Evolutionary conservation across 2,888 invertebrate species (phyloP).

Genomic region (Ferrisia virgata): DNA sequence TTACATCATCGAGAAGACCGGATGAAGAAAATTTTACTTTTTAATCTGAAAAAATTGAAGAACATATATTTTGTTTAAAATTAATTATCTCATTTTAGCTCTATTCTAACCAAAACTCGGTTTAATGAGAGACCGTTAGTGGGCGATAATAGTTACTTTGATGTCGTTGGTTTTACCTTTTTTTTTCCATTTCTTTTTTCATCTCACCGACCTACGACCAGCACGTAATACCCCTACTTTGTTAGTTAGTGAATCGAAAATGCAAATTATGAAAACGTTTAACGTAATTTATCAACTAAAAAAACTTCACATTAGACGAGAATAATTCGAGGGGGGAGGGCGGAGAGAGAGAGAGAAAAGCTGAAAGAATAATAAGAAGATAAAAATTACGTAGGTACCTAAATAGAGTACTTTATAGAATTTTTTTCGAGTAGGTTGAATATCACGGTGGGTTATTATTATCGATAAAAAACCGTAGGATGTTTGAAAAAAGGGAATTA

Average conservation of each 20-base stretch:
- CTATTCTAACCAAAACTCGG: background rate
- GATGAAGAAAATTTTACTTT: background rate
- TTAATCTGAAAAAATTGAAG: background rate
- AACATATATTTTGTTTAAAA: background rate
- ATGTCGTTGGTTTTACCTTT: background rate
- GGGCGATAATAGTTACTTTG: background rate
- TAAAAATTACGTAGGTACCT: no score
- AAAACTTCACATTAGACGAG: no score
- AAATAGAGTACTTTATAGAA: no score
- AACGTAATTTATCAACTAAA: background rate
- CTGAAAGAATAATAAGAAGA: no score
- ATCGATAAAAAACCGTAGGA: no score
- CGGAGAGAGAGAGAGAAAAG: background rate
- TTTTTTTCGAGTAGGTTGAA: no score
- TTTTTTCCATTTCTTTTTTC: background rate
- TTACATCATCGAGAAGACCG: background rate
- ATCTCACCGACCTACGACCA: background rate
- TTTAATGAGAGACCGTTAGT: background rate
- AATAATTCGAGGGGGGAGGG: background rate
- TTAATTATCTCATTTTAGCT: background rate
- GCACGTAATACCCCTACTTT: background rate
- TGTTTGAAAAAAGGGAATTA: no score
- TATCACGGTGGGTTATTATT: no score
- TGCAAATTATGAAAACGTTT: background rate
- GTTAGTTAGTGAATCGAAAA: background rate